Evolutionary conservation across 2,113 vertebrate species (phyloP).

Genomic region (Cebidichthys violaceus): DNA sequence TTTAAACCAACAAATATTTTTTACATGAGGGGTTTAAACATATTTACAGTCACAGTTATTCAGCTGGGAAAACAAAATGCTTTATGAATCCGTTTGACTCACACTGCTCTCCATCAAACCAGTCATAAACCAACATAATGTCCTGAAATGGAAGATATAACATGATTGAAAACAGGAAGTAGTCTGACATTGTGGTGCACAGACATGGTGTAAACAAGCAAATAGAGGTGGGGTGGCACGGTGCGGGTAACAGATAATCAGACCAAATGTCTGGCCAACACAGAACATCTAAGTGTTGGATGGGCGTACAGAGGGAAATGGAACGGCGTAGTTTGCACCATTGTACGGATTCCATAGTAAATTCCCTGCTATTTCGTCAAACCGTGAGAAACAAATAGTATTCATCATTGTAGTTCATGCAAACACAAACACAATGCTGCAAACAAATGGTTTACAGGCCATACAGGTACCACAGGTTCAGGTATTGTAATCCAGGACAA

Average conservation of each 20-base stretch:
- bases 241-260: neutral
- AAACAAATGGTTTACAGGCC: neutral
- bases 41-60: slow-evolving; percentile 38
- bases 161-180: neutral
- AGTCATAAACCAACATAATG: neutral
- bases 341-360: neutral
- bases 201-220: too few species aligned
- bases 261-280: neutral
- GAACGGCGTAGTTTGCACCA: too few species aligned
- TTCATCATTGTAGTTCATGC: too few species aligned
- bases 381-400: too few species aligned
- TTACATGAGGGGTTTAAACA: neutral
- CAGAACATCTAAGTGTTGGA: too few species aligned
- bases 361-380: neutral
- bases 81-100: neutral
- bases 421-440: too few species aligned
- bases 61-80: slow-evolving; percentile 14
- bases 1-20: slow-evolving; percentile 21
- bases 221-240: too few species aligned
- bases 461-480: too few species aligned
- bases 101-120: neutral
- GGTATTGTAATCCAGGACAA: neutral
- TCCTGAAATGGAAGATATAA: neutral
- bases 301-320: too few species aligned
- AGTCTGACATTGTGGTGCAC: too few species aligned